Evolutionary conservation across 1,140 invertebrate genomes (phyloP), one percentile per base, ranked within the genome.

Genomic region (Phthorimaea operculella): DNA sequence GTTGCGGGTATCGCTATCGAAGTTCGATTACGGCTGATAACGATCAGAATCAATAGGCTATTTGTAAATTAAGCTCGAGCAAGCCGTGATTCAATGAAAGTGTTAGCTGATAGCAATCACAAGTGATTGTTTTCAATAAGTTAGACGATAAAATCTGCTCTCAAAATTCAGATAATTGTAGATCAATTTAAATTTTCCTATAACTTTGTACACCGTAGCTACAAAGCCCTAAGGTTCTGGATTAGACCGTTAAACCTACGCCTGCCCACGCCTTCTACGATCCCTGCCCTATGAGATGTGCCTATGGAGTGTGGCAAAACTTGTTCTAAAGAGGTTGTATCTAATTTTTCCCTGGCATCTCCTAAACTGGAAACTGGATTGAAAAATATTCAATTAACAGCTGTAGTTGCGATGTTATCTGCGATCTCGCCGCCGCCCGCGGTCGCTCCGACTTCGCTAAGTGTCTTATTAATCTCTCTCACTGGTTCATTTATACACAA

Each of bases 381-480:
- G 44, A 17, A 47, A 47, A 47, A 47, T 47, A 47, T 47, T 47
- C 44, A 47, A 47, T 47, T 47, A 47, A 47, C 44, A 47, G n/a
- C 44, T 34, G 28, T 52, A 36, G 15, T 9, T 51, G 51, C 51
- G 56, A 56, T 57, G 59, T 58, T 71, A 72, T 71, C 63, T 68
- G 6, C 39, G 42, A 68, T 69, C 56, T 56, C 36, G 28, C 57
- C 48, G 58, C 58, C 66, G 54, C 28, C 59, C 15, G 55, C 51
- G 53, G 54, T 52, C 44, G 60, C 66, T 73, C 60, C 71, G 60
- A 65, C 70, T 61, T 47, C 57, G 61, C 66, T 75, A 74, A 77
- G 68, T 70, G 68, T 63, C 60, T 60, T 67, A 74, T 72, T 75
- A 69, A 72, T 72, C 61, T 64, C 57, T 51, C 54, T 60, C 60